These are phyloP conservation scores for Ips typographus DNA, from an alignment of 1,140 invertebrate species.

Conservation along the genomic window DNA sequence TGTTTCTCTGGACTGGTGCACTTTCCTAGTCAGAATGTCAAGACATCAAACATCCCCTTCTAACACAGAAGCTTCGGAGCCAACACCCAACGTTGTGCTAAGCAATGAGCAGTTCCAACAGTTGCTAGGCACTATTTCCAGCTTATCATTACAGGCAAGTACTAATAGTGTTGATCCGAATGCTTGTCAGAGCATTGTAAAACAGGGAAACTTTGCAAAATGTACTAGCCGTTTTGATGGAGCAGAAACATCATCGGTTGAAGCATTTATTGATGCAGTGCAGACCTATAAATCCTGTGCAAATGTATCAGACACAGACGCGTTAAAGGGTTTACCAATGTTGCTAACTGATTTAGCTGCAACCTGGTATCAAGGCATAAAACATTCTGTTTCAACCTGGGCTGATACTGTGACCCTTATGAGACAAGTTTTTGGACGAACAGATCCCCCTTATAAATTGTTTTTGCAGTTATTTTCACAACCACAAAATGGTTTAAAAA, in stretches of 20 bases:
- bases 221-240: constrained; percentile 7
- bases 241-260: neutral
- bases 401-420: constrained; percentile 12
- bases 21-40: no score
- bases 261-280: constrained; percentile 24
- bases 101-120: no score
- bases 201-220: no score
- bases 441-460: constrained; percentile 19
- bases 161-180: no score
- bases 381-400: constrained; percentile 14
- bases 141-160: no score
- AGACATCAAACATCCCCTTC: no score
- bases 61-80: no score
- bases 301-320: constrained; percentile 16
- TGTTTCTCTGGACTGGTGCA: no score
- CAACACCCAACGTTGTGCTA: no score
- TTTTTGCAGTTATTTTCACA: constrained; percentile 18
- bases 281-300: constrained; percentile 17
- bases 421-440: constrained; percentile 17
- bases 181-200: no score
- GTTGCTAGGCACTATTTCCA: no score
- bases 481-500: constrained; percentile 12
- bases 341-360: constrained; percentile 17
- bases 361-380: constrained; percentile 24
- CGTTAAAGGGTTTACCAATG: constrained; percentile 13